phyloP scores from a whole-genome alignment of 2,113 vertebrate species.

The Garra rufa region DNA sequence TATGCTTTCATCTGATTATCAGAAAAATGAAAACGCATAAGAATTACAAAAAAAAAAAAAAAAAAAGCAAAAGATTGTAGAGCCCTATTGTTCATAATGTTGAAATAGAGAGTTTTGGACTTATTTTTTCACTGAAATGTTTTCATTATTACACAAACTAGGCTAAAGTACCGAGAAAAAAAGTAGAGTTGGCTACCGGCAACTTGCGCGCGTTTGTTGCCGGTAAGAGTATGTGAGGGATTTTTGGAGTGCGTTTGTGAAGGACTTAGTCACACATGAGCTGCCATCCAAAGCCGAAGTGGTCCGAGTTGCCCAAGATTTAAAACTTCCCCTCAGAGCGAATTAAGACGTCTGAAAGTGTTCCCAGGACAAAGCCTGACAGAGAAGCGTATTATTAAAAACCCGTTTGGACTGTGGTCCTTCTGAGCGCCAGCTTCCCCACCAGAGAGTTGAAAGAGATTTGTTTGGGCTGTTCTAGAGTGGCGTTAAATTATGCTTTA shows the following conservation, averaged over 20 bases:
- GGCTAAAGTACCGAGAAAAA: too few species aligned
- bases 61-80: too few species aligned
- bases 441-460: conserved; percentile 4
- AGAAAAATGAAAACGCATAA: too few species aligned
- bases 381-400: conserved; percentile 19
- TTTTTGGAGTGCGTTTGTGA: conserved; percentile 28
- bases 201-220: not conserved
- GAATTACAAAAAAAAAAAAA: too few species aligned
- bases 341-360: not conserved
- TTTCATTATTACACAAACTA: too few species aligned
- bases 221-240: not conserved
- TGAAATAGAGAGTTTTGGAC: too few species aligned
- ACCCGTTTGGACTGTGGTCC: not conserved
- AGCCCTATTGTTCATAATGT: too few species aligned
- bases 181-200: too few species aligned
- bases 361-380: not conserved
- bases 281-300: conserved; percentile 16
- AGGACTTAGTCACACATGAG: conserved; percentile 36
- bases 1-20: too few species aligned
- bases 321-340: conserved; percentile 16
- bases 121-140: too few species aligned
- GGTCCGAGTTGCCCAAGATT: not conserved
- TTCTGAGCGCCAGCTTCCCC: not conserved
- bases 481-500: conserved; percentile 2
- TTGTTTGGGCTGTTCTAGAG: not conserved